Evolutionary conservation across 2,888 invertebrate species (phyloP), one percentile per base, ranked within the genome.

Genomic region (Cheilosia scutellata): DNA sequence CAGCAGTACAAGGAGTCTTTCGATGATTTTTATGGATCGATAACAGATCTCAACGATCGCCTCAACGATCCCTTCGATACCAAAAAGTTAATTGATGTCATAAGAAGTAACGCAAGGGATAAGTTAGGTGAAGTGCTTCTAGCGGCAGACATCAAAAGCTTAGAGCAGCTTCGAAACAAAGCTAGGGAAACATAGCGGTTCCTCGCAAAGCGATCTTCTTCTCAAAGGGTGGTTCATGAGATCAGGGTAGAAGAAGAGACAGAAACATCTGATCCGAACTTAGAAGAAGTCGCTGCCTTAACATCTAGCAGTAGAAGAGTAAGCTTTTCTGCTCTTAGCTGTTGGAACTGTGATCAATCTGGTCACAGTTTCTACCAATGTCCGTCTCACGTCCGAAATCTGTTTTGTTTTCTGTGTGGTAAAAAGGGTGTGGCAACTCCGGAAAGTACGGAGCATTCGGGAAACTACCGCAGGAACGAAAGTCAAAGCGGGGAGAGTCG

Each of bases 391-490:
- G 40, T 40, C 40, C 9, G 40, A 40, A 40, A 11, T 29, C 4
- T 29, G 33, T 60, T 60, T 44, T 44, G 60, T 13, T 60, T 37
- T 7, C 29, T 33, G 2, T 42, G 60, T 27, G 60, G 60, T 27
- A 9, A 5, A 2, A 60, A 60, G 27, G 33, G n/a, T 5, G 42
- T 44, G 13, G 27, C 27, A 27, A 62, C 42, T 1, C 13, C 27
- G 2, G 25, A 62, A 6, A 11, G 40, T 40, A 11, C 11, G 9
- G 4, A 40, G 2, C 40, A 40, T 40, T 11, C 40, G 11, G 40
- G 40, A 40, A 40, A 40, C 40, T 40, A 11, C 2, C 13, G 13
- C 11, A 40, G 40, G 40, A 11, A 11, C 11, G 40, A 40, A 13
- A 40, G 13, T 2, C 9, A 11, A 40, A 40, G 40, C 40, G 40